Conservation (phyloP, 2,113 vertebrate genomes). For the Solenodon paradoxus region DNA sequence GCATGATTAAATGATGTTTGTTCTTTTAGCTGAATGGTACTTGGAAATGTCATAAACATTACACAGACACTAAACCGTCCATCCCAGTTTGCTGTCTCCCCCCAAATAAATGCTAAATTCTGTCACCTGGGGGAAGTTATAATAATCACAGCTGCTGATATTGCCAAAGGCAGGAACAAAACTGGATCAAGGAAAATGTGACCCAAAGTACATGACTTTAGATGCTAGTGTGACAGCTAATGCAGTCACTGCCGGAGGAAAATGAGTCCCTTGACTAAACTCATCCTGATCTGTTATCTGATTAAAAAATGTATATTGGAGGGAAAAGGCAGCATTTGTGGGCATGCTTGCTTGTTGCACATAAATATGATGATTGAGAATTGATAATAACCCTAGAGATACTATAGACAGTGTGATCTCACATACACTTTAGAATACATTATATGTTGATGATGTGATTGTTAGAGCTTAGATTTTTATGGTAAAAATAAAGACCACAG, state of each 20-base stretch:
- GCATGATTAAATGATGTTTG: neutral
- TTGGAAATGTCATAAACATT: neutral
- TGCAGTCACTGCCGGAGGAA: conserved; percentile 38
- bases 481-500: neutral
- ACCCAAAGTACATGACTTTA: conserved; percentile 48
- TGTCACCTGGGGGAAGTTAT: conserved; percentile 39
- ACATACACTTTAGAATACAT: neutral
- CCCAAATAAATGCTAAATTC: neutral
- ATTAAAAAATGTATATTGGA: conserved; percentile 23
- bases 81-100: neutral
- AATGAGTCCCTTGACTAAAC: conserved; percentile 48
- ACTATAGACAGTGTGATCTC: neutral
- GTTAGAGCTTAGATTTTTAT: neutral
- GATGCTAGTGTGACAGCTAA: conserved; percentile 37
- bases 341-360: neutral
- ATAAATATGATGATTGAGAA: neutral
- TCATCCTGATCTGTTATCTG: conserved; percentile 38
- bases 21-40: neutral
- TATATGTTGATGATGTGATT: neutral
- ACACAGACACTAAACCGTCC: neutral
- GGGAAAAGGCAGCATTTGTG: neutral
- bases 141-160: conserved; percentile 43
- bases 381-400: neutral
- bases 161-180: neutral
- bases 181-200: conserved; percentile 62